These are phyloP conservation scores for Cheilinus undulatus DNA, from an alignment of 2,113 vertebrate species.

Conservation along the genomic window DNA sequence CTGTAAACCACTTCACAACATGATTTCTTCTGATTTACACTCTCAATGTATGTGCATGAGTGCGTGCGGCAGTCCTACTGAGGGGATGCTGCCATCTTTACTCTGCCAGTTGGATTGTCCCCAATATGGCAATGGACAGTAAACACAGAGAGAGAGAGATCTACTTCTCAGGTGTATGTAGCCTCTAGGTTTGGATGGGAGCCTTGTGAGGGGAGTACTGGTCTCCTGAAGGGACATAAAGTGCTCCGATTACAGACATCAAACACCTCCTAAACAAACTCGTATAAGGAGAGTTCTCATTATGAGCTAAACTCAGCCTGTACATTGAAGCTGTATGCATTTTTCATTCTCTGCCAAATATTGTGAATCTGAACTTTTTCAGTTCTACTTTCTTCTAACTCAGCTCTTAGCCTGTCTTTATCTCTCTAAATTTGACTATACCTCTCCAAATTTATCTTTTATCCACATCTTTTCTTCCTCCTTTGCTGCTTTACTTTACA, in stretches of 20 bases:
- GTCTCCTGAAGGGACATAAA: slow-evolving; percentile 33
- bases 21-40: slow-evolving; percentile 27
- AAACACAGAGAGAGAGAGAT: slow-evolving; percentile 16
- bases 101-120: slow-evolving; percentile 59
- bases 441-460: no score
- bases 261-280: slow-evolving; percentile 1
- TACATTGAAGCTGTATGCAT: background rate
- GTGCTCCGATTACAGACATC: background rate
- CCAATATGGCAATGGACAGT: slow-evolving; percentile 50
- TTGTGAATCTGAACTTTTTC: background rate
- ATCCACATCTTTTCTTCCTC: background rate
- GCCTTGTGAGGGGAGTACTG: slow-evolving; percentile 14
- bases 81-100: slow-evolving; percentile 20
- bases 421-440: no score
- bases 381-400: background rate
- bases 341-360: background rate
- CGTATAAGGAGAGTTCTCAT: background rate
- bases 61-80: background rate
- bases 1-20: slow-evolving; percentile 13
- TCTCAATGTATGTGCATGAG: slow-evolving; percentile 22
- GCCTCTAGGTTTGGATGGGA: slow-evolving; percentile 36
- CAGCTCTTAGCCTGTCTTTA: background rate
- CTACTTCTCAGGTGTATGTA: slow-evolving; percentile 45
- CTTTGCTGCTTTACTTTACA: background rate
- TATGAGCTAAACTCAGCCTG: background rate